Evolutionary conservation across 2,113 vertebrate species (phyloP), one percentile per base, ranked within the genome.

Genomic region (Mus spicilegus): DNA sequence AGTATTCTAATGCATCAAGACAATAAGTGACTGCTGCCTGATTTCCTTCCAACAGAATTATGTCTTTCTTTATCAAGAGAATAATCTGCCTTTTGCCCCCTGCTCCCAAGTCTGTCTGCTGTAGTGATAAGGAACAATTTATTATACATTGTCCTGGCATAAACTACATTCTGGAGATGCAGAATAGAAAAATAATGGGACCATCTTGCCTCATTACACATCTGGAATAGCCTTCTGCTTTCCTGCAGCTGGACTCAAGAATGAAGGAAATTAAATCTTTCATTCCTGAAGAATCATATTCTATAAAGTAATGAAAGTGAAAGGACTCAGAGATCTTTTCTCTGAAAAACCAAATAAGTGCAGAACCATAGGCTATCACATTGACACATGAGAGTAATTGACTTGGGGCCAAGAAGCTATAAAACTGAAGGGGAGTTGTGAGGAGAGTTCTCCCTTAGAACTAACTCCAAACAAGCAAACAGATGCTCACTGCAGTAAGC

Each of bases 201-300:
- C 63, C 33, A 65, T 94, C 65, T 96, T 98, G 84, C 70, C 76
- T 97, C 81, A 72, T 96, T 96, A 67, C 58, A 89, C 67, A 91
- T 63, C 65, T 91, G 56, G 46, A 94, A 87, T 89, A 95, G 67
- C 54, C 75, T 94, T 81, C 46, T 65, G 42, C 56, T 78, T 95
- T 72, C 75, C 78, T 63, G 78, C 89, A 93, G 89, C 49, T 80
- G 70, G 75, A 89, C 81, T 3, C 13, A 56, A 89, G 30, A 96
- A 93, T 72, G 96, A 97, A 96, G 89, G 67, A 95, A 97, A 97
- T 70, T 67, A 95, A 94, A 96, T 76, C 56, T 95, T 90, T 88
- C 73, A 61, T 93, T 94, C n/a, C 28, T 82, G 36, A 96, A 87
- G 46, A 92, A 95, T 67, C 51, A 3, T 33, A 80, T 28, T 39